phyloP scores from a whole-genome alignment of 2,797 vertebrate species.

The Pseudocheirus occidentalis region DNA sequence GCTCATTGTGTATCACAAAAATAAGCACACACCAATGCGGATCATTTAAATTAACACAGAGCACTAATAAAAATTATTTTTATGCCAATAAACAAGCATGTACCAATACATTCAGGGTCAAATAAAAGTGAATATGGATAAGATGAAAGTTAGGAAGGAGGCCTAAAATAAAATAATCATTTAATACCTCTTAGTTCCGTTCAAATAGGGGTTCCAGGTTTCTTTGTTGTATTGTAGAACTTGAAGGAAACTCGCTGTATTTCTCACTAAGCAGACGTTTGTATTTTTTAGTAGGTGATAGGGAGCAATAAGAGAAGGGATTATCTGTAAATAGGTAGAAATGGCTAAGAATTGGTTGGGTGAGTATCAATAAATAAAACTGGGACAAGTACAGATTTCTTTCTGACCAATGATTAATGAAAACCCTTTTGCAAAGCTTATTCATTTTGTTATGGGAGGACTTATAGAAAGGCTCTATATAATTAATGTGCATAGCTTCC shows the following conservation, averaged over 20 bases:
- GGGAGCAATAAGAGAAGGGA: constrained; percentile 36
- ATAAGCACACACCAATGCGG: background rate
- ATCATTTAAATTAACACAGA: background rate
- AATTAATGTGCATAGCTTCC: constrained; percentile 51
- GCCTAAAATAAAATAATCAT: constrained; percentile 68
- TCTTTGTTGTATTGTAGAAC: constrained; percentile 52
- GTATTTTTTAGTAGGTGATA: constrained; percentile 58
- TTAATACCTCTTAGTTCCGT: constrained; percentile 69
- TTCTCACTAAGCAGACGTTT: constrained; percentile 71
- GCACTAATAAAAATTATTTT: background rate
- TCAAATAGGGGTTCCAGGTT: constrained; percentile 59
- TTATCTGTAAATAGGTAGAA: constrained; percentile 28
- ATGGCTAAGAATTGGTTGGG: background rate
- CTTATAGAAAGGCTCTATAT: constrained; percentile 27
- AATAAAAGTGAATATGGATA: constrained; percentile 60
- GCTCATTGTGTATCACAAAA: constrained; percentile 55
- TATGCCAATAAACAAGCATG: background rate
- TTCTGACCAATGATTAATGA: background rate
- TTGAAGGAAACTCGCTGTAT: constrained; percentile 66
- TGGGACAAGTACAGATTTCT: background rate
- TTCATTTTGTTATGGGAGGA: constrained; percentile 22
- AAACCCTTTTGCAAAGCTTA: constrained; percentile 1
- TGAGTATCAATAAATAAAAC: background rate
- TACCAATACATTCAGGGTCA: constrained; percentile 34
- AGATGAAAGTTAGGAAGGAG: constrained; percentile 66